phyloP scores from a whole-genome alignment of 2,797 vertebrate species.

The Taeniopygia guttata region DNA sequence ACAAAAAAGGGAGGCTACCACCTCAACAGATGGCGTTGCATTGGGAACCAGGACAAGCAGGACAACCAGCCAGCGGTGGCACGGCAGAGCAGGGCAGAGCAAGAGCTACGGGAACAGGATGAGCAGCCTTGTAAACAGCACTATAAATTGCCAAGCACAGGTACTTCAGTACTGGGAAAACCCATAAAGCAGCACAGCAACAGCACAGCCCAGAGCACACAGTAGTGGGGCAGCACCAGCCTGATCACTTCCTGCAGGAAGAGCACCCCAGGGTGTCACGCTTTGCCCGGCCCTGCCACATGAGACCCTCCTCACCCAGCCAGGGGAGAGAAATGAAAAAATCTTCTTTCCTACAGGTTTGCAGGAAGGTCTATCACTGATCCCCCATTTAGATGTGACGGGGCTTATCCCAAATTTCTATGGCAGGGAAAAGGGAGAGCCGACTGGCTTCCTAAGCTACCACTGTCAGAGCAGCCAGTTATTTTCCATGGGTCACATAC shows the following conservation, averaged over 20 bases:
- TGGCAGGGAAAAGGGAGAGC: not conserved
- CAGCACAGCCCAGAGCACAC: not conserved
- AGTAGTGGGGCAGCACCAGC: not conserved
- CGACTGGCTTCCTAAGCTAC: not conserved
- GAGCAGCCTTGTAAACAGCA: not conserved
- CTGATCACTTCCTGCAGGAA: accelerated
- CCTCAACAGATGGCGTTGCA: not conserved
- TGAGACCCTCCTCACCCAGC: not conserved
- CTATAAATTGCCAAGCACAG: not conserved
- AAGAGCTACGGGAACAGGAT: not conserved
- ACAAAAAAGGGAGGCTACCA: not conserved
- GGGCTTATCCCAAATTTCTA: not conserved
- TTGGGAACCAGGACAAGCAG: not conserved
- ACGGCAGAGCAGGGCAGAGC: not conserved
- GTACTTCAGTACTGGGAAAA: not conserved
- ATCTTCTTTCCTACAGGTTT: not conserved
- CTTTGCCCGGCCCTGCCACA: not conserved
- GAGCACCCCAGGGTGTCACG: not conserved
- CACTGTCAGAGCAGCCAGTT: not conserved
- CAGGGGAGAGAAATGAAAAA: not conserved
- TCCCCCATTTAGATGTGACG: not conserved
- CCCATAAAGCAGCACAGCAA: not conserved
- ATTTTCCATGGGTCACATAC: not conserved
- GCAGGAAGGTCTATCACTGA: not conserved
- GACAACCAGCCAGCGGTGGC: not conserved